Base-by-base conservation (phyloP, 2,888 invertebrate genomes). In the Papilio protenor region DNA sequence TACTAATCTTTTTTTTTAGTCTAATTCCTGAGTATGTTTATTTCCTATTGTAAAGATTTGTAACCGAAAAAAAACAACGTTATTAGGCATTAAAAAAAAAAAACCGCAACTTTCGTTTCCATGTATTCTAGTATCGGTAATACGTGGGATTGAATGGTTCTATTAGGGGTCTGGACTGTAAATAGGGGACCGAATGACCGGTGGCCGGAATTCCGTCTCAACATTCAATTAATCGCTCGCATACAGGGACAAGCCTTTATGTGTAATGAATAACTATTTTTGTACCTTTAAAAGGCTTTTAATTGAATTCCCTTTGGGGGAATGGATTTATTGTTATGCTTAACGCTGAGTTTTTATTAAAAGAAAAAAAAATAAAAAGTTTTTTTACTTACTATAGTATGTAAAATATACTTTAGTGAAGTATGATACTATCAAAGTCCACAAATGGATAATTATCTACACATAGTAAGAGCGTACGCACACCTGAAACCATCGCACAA, bases 131-230 rank as follows among this genome's bases (percentile, higher is more conserved):
- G 61, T 61, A 77, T 75, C 77, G 47, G 77, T 71, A 71, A 64
- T 52, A 71, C 70, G 47, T 70, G 33, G 33, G n/a, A 33, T 77
- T 69, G 21, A 27, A 59, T 75, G 74, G 74, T 75, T 57, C 70
- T 47, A 77, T 73, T 74, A 49, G 71, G 78, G 75, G 78, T 78
- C 71, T 72, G 75, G 45, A 57, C 71, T 71, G 71, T 78, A 75
- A 78, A 75, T 78, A 75, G 78, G 78, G 78, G 75, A 47, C 81
- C 78, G 80, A 79, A 76, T 78, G 81, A 77, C 80, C 81, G 81
- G 76, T 77, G 79, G 81, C 81, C 81, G 81, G 80, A 81, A 82
- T 79, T 80, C 80, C 79, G 83, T 84, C 83, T 84, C 82, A 82
- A 83, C 83, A 75, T 76, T 75, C 79, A 80, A 82, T 82, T 83